These are phyloP conservation scores for Macrocentrus cingulum DNA, from an alignment of 1,140 invertebrate genomes.

Conservation along the genomic window DNA sequence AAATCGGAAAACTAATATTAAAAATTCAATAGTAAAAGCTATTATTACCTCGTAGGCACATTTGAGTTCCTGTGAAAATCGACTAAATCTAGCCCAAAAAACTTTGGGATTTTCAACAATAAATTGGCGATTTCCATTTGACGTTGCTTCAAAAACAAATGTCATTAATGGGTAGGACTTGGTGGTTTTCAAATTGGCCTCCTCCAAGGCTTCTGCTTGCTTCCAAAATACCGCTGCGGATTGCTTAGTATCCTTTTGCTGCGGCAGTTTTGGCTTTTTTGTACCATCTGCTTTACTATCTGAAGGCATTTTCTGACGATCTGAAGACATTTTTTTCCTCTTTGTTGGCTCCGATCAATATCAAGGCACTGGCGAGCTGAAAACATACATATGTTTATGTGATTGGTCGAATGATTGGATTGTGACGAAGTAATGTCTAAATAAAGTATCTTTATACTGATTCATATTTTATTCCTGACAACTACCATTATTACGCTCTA, in stretches of 20 bases:
- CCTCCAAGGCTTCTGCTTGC: slow-evolving; percentile 60
- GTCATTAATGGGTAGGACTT: slow-evolving; percentile 54
- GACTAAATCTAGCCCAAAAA: slow-evolving; percentile 60
- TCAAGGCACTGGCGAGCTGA: too few species aligned
- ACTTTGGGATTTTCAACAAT: slow-evolving; percentile 61
- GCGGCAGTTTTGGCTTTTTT: slow-evolving; percentile 37
- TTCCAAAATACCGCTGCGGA: slow-evolving; percentile 62
- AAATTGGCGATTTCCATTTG: slow-evolving; percentile 55
- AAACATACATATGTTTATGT: too few species aligned
- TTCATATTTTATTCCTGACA: too few species aligned
- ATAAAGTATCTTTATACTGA: too few species aligned
- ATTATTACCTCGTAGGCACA: slow-evolving; percentile 62
- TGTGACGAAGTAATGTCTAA: too few species aligned
- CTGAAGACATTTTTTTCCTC: too few species aligned
- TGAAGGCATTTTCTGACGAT: too few species aligned
- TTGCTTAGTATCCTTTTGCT: slow-evolving; percentile 51
- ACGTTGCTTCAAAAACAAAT: slow-evolving; percentile 61
- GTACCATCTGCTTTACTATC: too few species aligned
- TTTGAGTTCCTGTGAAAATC: slow-evolving; percentile 43
- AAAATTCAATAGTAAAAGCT: neutral
- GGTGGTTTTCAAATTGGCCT: slow-evolving; percentile 38
- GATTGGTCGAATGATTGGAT: too few species aligned
- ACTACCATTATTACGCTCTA: too few species aligned
- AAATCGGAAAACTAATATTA: neutral
- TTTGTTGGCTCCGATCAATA: too few species aligned